A percentile compares a stretch with the other conserved stretches of the same genome.
phyloP scores from a whole-genome alignment of 2,113 vertebrate species.

The Tragelaphus imberbis region DNA sequence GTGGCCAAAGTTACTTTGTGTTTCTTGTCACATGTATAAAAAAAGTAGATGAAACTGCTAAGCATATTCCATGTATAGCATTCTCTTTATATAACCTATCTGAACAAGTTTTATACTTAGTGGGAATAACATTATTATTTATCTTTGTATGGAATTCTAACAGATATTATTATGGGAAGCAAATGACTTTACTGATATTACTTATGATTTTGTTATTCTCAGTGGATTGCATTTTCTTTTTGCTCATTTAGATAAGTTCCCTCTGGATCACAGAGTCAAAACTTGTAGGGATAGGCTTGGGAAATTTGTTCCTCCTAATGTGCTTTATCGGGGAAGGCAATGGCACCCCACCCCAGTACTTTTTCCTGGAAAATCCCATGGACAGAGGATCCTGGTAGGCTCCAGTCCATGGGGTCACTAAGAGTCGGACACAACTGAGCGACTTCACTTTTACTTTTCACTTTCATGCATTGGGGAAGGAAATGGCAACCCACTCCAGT shows the following conservation, averaged over 20 bases:
- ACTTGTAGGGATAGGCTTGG: background rate
- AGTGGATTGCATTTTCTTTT: background rate
- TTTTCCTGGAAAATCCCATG: too few relatives aligned
- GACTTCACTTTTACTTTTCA: too few relatives aligned
- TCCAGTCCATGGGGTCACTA: too few relatives aligned
- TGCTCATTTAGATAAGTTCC: slow-evolving; percentile 23
- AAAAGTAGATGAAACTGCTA: background rate
- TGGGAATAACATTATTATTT: background rate
- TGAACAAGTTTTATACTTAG: background rate
- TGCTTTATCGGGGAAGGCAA: too few relatives aligned
- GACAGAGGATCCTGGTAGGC: too few relatives aligned
- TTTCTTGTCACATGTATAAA: background rate
- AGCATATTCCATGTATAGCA: background rate
- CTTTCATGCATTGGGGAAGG: too few relatives aligned
- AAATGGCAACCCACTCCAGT: too few relatives aligned
- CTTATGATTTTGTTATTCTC: slow-evolving; percentile 12
- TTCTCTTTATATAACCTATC: background rate
- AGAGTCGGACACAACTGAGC: too few relatives aligned
- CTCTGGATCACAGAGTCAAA: background rate
- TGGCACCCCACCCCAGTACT: too few relatives aligned
- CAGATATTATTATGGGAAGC: background rate
- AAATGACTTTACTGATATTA: slow-evolving; percentile 22
- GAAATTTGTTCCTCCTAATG: slow-evolving; percentile 21
- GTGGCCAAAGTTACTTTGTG: background rate
- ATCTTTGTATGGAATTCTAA: background rate